Percentiles rank a stretch among this genome's conserved stretches.
These are phyloP conservation scores for Trichonephila clavata DNA, from an alignment of 1,140 invertebrate species.

Conservation along the genomic window DNA sequence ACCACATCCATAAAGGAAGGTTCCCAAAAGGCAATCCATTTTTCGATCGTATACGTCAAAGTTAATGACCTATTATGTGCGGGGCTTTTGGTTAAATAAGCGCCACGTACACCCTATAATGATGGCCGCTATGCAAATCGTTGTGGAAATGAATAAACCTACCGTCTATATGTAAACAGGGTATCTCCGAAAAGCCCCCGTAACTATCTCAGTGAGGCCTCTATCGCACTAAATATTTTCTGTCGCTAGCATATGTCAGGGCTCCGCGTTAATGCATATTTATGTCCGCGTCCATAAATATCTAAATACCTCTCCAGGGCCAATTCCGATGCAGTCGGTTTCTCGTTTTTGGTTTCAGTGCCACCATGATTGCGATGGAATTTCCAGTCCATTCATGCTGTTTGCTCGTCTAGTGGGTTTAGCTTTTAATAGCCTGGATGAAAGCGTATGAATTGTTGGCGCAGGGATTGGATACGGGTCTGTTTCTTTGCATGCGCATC, in stretches of 20 bases:
- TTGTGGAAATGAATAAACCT: background rate
- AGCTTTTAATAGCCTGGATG: background rate
- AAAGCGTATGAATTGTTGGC: background rate
- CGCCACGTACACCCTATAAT: background rate
- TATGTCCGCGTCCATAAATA: background rate
- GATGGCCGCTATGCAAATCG: background rate
- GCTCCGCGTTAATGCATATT: slow-evolving; percentile 7
- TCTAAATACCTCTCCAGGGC: background rate
- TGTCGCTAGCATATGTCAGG: background rate
- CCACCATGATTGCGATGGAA: too few relatives aligned
- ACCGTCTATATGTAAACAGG: slow-evolving; percentile 25
- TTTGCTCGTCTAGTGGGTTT: background rate
- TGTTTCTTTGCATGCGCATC: background rate
- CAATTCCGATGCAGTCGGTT: background rate
- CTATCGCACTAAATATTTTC: slow-evolving; percentile 16
- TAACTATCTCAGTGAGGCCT: background rate
- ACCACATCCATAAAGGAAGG: too few relatives aligned
- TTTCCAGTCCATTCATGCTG: background rate
- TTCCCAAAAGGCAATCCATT: background rate
- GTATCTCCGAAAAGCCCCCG: background rate
- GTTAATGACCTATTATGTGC: slow-evolving; percentile 22
- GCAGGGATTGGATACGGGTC: background rate
- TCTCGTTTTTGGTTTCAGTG: background rate
- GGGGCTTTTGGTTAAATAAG: slow-evolving; percentile 6
- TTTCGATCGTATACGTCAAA: background rate